Conservation (phyloP, 30 jellyfish, hydroid and myxozoan genomes). For the Aurelia coerulea region DNA sequence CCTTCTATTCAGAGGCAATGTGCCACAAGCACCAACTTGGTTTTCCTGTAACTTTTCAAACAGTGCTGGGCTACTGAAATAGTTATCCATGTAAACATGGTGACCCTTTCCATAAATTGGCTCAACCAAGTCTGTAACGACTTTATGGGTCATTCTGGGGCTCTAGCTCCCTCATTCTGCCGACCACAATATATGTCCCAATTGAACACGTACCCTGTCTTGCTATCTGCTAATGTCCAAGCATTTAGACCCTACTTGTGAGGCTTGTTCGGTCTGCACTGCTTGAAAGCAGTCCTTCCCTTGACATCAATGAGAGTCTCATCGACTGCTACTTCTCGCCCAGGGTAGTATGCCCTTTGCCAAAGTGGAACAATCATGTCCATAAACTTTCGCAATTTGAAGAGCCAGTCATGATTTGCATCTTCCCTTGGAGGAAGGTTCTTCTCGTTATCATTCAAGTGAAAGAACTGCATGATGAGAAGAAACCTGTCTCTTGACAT, state of each 20-base stretch:
- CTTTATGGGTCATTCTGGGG: too few species aligned
- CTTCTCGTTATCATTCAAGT: conserved; percentile 4
- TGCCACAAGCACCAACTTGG: too few species aligned
- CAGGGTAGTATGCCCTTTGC: conserved; percentile 48
- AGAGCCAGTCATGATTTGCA: conserved; percentile 20
- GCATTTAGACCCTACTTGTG: conserved; percentile 51
- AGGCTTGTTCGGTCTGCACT: conserved; percentile 42
- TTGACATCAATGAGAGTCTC: conserved; percentile 36
- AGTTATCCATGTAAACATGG: too few species aligned
- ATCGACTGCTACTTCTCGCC: conserved; percentile 34
- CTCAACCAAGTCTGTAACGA: too few species aligned
- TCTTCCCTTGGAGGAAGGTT: conserved; percentile 9
- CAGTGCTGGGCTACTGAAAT: too few species aligned
- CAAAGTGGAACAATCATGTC: conserved; percentile 25
- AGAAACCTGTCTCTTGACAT: conserved; percentile 35
- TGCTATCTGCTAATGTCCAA: not conserved
- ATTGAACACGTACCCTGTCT: conserved; percentile 31
- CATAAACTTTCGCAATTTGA: conserved; percentile 23
- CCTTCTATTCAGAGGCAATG: too few species aligned
- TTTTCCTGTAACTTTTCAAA: too few species aligned
- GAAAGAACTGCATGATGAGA: not conserved
- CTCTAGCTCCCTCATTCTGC: too few species aligned
- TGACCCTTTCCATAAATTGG: too few species aligned
- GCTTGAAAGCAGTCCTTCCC: conserved; percentile 35
- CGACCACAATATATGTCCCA: too few species aligned